Evolutionary conservation across 1,140 invertebrate species (phyloP).

Genomic region (Theocolax elegans): DNA sequence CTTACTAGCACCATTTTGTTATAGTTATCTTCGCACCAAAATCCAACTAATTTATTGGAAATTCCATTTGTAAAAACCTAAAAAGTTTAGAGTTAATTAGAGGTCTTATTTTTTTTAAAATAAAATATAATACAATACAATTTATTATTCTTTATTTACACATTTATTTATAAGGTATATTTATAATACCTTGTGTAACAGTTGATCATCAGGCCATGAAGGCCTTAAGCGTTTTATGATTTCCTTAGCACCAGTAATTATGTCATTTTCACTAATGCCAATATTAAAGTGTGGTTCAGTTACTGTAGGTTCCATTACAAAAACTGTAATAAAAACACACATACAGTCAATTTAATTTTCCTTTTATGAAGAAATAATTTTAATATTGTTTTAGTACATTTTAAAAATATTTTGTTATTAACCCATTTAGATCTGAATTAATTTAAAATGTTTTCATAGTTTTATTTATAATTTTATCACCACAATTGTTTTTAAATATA

Average conservation of each 20-base stretch:
- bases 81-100: constrained; percentile 26
- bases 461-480: no score
- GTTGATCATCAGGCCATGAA: constrained; percentile 66
- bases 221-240: constrained; percentile 69
- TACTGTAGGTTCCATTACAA: constrained; percentile 35
- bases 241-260: constrained; percentile 67
- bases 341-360: no score
- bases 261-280: constrained; percentile 68
- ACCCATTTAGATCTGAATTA: no score
- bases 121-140: neutral
- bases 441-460: no score
- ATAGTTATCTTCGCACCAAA: constrained; percentile 67
- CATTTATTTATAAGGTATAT: no score
- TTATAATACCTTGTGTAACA: constrained; percentile 68
- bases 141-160: no score
- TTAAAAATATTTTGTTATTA: no score
- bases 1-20: constrained; percentile 86
- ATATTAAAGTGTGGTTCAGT: constrained; percentile 60
- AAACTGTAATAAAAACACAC: neutral
- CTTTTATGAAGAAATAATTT: no score
- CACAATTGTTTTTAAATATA: no score
- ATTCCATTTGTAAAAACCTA: constrained; percentile 95
- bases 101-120: neutral
- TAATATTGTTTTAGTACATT: no score
- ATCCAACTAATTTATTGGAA: constrained; percentile 92